Evolutionary conservation across 2,888 invertebrate species (phyloP).

Genomic region (Achlya flavicornis): DNA sequence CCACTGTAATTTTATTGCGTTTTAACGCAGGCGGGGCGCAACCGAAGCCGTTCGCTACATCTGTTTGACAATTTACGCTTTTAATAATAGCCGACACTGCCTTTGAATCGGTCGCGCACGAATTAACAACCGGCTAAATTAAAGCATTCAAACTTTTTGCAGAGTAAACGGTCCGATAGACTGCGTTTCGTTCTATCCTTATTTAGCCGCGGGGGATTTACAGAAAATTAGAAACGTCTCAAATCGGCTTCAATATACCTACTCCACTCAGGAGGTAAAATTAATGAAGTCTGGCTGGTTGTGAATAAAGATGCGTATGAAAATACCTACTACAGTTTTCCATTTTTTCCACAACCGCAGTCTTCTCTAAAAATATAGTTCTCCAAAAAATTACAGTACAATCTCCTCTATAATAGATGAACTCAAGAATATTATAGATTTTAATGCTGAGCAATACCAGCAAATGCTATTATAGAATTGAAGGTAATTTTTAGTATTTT

Average conservation of each 20-base stretch:
- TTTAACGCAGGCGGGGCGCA: slow-evolving; percentile 67
- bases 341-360: background rate
- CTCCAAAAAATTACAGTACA: too few species aligned
- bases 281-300: background rate
- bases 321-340: background rate
- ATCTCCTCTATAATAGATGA: too few species aligned
- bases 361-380: too few species aligned
- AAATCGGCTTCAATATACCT: slow-evolving; percentile 35
- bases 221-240: slow-evolving; percentile 59
- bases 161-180: slow-evolving; percentile 56
- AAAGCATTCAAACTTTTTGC: slow-evolving; percentile 78
- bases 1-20: slow-evolving; percentile 64
- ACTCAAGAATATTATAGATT: too few species aligned
- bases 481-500: too few species aligned
- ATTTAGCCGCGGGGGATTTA: slow-evolving; percentile 52
- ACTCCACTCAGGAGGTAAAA: slow-evolving; percentile 4
- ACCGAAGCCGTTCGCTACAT: slow-evolving; percentile 75
- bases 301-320: background rate
- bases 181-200: slow-evolving; percentile 51
- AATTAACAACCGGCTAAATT: slow-evolving; percentile 80
- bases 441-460: too few species aligned
- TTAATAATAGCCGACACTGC: slow-evolving; percentile 78
- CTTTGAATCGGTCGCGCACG: slow-evolving; percentile 78
- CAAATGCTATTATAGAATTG: too few species aligned
- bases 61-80: slow-evolving; percentile 83